phyloP scores from a whole-genome alignment of 1,140 invertebrate species.

The Drosophila albomicans region DNA sequence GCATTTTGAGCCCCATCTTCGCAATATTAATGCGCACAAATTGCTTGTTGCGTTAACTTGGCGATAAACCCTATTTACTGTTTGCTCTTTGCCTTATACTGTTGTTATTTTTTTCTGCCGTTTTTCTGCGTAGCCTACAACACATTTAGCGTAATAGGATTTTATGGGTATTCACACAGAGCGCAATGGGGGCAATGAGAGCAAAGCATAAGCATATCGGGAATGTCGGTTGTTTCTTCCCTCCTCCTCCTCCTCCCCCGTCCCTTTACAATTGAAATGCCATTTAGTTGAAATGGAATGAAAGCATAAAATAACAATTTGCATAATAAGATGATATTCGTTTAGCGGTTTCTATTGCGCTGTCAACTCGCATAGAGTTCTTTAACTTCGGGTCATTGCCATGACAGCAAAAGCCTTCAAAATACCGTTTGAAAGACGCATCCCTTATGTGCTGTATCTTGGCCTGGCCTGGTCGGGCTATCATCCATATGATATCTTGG shows the following conservation, averaged over 20 bases:
- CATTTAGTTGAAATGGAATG: conserved; percentile 51
- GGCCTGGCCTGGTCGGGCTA: conserved; percentile 1
- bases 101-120: conserved; percentile 6
- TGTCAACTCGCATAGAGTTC: conserved; percentile 27
- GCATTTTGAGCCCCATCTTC: conserved; percentile 7
- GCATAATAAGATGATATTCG: conserved; percentile 77
- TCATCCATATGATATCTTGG: conserved; percentile 23
- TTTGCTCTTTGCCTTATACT: conserved; percentile 14
- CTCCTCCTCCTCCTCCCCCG: conserved; percentile 2
- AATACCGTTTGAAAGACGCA: conserved; percentile 48
- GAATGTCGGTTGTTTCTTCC: not conserved
- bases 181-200: not conserved
- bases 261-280: conserved; percentile 31
- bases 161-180: conserved; percentile 54
- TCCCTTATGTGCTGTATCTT: conserved; percentile 29
- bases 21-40: conserved; percentile 60
- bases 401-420: conserved; percentile 53
- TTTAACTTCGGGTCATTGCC: conserved; percentile 43
- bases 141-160: conserved; percentile 70
- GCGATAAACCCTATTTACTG: conserved; percentile 57
- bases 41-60: conserved; percentile 62
- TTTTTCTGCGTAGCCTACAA: conserved; percentile 15
- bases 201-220: not conserved
- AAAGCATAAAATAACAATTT: conserved; percentile 74
- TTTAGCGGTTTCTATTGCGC: conserved; percentile 39